Conservation (phyloP, 2,113 vertebrate genomes). For the Myrmecophaga tridactyla region DNA sequence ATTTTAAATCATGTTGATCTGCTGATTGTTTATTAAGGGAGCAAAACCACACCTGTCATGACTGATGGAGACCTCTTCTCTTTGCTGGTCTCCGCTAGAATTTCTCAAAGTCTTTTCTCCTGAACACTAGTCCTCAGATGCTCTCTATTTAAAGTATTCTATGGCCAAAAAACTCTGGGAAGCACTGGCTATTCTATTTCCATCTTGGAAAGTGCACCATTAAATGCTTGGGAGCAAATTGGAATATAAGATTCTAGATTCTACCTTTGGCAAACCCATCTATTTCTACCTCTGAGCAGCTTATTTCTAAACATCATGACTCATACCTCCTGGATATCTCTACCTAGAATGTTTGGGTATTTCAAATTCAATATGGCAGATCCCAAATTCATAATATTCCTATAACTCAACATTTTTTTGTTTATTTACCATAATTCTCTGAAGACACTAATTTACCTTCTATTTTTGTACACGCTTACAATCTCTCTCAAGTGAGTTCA, state of each 20-base stretch:
- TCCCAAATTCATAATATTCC: background rate
- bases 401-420: background rate
- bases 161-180: background rate
- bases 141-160: background rate
- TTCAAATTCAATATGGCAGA: background rate
- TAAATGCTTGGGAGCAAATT: background rate
- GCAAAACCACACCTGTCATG: background rate
- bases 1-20: background rate
- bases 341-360: background rate
- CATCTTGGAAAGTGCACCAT: background rate
- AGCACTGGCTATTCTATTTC: background rate
- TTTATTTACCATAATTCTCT: background rate
- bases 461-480: background rate
- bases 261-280: background rate
- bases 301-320: background rate
- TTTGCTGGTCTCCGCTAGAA: background rate
- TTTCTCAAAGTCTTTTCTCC: background rate
- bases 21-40: background rate
- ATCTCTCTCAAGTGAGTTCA: background rate
- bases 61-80: background rate
- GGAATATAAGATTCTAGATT: background rate
- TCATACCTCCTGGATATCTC: background rate
- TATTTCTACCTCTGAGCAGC: background rate
- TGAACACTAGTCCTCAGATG: background rate
- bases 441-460: background rate